Evolutionary conservation across 2,888 invertebrate genomes (phyloP), one percentile per base, ranked within the genome.

Genomic region (Papilio gigon): DNA sequence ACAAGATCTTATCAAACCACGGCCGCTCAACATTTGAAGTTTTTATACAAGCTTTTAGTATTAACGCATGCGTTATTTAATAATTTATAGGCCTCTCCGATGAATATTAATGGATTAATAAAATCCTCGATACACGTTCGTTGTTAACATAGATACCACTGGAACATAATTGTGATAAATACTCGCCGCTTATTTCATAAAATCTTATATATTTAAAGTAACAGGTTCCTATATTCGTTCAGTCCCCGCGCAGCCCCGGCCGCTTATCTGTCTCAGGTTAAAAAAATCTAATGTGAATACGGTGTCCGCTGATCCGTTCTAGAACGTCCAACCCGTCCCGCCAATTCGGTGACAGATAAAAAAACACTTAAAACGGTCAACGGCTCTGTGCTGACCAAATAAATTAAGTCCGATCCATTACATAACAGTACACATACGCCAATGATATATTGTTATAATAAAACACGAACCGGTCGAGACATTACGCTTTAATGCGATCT

Each of bases 381-480:
- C 83, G 83, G 74, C 82, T 80, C 74, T 73, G 68, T 73, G 72
- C 76, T 85, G 89, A 87, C 84, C 86, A 85, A 81, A 88, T 89
- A 89, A 89, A 90, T 89, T 84, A 87, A 80, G 72, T 78, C 85
- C 84, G 86, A 87, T 85, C 84, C 83, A 88, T 88, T 88, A 85
- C 82, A 84, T 87, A 86, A 87, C 80, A 82, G 78, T 80, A 82
- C 83, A 80, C 82, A 82, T 83, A 80, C 83, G 83, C 76, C 80
- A 82, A 86, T 88, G 88, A 89, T 88, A 86, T 84, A 89, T 89
- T 85, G 81, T 77, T 84, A 81, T 78, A 84, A 84, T 84, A 84
- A 84, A 83, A 80, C 73, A 73, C 69, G 74, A 74, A 77, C 87
- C 83, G 83, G 86, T 87, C 81, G 76, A 64, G 82, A 84, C 82